Conservation (phyloP, 2,888 invertebrate species). For the Hydroisotoma schaefferi region DNA sequence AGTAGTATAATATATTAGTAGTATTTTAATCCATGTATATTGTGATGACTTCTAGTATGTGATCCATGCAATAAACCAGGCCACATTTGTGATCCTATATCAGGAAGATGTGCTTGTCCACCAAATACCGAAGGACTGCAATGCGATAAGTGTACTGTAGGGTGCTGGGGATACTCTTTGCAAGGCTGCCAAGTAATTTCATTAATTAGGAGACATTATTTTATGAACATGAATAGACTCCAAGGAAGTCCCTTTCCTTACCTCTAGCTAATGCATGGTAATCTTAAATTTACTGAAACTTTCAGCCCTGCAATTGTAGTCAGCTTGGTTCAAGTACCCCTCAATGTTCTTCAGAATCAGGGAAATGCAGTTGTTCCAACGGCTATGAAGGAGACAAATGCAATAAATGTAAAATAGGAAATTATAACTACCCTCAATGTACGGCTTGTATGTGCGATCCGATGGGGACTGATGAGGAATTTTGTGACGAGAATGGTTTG, state of each 20-base stretch:
- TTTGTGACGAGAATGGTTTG: conserved; percentile 55
- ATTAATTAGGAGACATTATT: background rate
- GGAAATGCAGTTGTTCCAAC: conserved; percentile 71
- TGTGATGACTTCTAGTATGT: conserved; percentile 68
- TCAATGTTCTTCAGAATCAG: conserved; percentile 64
- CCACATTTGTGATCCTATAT: conserved; percentile 82
- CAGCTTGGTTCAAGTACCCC: conserved; percentile 64
- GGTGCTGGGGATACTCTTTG: conserved; percentile 76
- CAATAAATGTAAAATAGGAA: conserved; percentile 76
- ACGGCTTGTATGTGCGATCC: conserved; percentile 76
- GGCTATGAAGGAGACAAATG: conserved; percentile 76
- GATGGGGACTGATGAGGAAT: conserved; percentile 63
- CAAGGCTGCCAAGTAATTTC: conserved; percentile 63
- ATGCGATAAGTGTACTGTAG: conserved; percentile 75
- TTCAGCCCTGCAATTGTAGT: conserved; percentile 68
- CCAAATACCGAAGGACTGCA: conserved; percentile 64
- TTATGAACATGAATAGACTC: too few species aligned
- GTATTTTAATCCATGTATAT: conserved; percentile 4
- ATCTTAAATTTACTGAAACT: background rate
- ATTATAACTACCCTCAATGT: conserved; percentile 85
- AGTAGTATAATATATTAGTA: background rate
- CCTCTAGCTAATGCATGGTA: background rate
- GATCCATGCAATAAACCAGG: conserved; percentile 73
- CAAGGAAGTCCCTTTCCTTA: background rate
- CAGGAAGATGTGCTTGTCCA: conserved; percentile 78